A percentile compares a stretch with the other conserved stretches of the same genome.
phyloP scores from a whole-genome alignment of 2,888 invertebrate species.

The Portevinia maculata region DNA sequence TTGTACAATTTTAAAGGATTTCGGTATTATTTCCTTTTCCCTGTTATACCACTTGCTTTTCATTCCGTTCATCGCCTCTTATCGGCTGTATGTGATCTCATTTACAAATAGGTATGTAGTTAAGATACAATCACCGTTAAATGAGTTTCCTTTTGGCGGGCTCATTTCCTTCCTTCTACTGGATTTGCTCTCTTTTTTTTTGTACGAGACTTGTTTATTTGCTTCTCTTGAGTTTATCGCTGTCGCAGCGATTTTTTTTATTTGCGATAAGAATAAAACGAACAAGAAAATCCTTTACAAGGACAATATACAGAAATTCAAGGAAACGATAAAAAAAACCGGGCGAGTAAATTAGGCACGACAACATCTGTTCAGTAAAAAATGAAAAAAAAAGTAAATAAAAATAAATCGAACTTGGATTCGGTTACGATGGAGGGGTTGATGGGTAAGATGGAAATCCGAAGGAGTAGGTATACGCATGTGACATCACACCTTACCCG shows the following conservation, averaged over 20 bases:
- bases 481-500: conserved; percentile 43
- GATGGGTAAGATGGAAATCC: conserved; percentile 7
- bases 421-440: conserved; percentile 1
- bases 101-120: conserved; percentile 74
- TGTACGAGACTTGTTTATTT: conserved; percentile 30
- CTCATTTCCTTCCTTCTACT: background rate
- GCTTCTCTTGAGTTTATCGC: conserved; percentile 61
- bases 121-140: conserved; percentile 73
- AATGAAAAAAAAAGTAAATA: too few relatives aligned
- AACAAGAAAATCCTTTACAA: conserved; percentile 48
- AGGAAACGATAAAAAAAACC: background rate
- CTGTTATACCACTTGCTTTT: conserved; percentile 12
- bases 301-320: conserved; percentile 27
- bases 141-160: conserved; percentile 68
- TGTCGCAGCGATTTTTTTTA: conserved; percentile 67
- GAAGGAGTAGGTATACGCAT: conserved; percentile 1
- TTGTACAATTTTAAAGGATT: conserved; percentile 63
- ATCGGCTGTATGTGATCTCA: conserved; percentile 74
- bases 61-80: conserved; percentile 55
- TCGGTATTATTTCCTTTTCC: conserved; percentile 52
- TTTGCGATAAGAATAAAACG: conserved; percentile 62
- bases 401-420: conserved; percentile 66
- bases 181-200: conserved; percentile 11
- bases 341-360: conserved; percentile 57
- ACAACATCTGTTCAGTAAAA: conserved; percentile 58